Evolutionary conservation across 2,888 invertebrate species (phyloP), one percentile per base, ranked within the genome.

Genomic region (Lepidocyrtoides sp.): DNA sequence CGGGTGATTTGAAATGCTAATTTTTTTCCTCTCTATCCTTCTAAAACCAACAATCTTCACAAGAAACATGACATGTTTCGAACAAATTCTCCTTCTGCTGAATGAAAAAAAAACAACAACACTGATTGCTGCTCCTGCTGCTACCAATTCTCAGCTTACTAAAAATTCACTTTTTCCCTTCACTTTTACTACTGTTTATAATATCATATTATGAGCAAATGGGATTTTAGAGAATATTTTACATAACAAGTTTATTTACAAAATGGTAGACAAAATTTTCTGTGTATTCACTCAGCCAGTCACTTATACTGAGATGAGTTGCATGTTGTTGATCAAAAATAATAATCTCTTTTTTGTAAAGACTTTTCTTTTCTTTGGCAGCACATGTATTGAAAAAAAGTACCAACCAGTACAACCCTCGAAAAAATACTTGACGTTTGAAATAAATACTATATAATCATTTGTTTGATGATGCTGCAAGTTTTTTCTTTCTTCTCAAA

Each of bases 1-100:
- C 44, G 44, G 89, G 84, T 75, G 51, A 77, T 89, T 84, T 83
- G 84, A 89, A 89, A 89, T 89, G 89, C 89, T 89, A 89, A 89
- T n/a, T 89, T 89, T 89, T 69, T 54, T 44, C 60, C 63, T 63
- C 32, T 60, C 20, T 48, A 41, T 51, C 66, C 44, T 23, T 88
- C 51, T n/a, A 88, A 89, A 89, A 89, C 82, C 72, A 89, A 89
- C 89, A 89, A 89, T 89, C 83, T 89, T 89, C 57, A 60, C 48
- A 32, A 77, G 77, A 75, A 89, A 77, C 83, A 84, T 84, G 89
- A 84, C 83, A 89, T 89, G 83, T 84, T 41, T 77, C 63, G 44
- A 84, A 89, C 89, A 89, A 89, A 89, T 89, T 89, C 82, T 82
- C 32, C 44, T 41, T 44, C 82, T 51, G 51, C 54, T 79, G 32